Evolutionary conservation across 2,113 vertebrate genomes (phyloP).

Genomic region (Gavia stellata): DNA sequence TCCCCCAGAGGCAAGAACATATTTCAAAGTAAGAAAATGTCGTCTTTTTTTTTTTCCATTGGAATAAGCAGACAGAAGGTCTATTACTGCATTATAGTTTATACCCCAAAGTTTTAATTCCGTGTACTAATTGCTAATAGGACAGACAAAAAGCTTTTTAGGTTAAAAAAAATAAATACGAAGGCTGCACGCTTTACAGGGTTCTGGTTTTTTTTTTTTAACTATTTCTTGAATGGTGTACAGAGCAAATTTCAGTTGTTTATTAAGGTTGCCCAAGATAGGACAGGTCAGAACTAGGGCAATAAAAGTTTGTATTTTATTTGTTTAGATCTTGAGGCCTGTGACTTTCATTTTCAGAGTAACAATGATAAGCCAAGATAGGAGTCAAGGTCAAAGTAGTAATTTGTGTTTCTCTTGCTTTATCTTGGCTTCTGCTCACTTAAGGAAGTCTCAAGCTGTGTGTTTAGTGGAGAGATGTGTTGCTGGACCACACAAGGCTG

Average conservation of each 20-base stretch:
- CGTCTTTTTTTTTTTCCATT: not conserved
- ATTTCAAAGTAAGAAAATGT: not conserved
- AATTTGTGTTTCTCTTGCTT: conserved; percentile 16
- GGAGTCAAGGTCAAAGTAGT: conserved; percentile 50
- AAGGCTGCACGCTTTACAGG: not conserved
- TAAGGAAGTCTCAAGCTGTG: conserved; percentile 14
- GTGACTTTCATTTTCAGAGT: conserved; percentile 43
- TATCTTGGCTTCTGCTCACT: conserved; percentile 15
- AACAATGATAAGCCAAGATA: conserved; percentile 21
- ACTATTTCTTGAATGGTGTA: not conserved
- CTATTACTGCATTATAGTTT: not conserved
- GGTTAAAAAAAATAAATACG: not conserved
- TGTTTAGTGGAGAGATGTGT: not conserved
- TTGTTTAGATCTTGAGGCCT: conserved; percentile 33
- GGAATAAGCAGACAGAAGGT: not conserved
- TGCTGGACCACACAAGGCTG: not conserved
- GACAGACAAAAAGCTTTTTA: not conserved
- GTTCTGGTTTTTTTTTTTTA: not conserved
- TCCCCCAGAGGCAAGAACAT: not conserved
- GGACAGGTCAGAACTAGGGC: not conserved
- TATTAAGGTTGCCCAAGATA: not conserved
- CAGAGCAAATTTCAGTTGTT: not conserved
- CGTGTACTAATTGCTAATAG: not conserved
- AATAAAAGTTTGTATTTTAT: conserved; percentile 24
- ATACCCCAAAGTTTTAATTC: not conserved